Evolutionary conservation across 2,113 vertebrate species (phyloP).

Genomic region (Hydrolagus affinis): DNA sequence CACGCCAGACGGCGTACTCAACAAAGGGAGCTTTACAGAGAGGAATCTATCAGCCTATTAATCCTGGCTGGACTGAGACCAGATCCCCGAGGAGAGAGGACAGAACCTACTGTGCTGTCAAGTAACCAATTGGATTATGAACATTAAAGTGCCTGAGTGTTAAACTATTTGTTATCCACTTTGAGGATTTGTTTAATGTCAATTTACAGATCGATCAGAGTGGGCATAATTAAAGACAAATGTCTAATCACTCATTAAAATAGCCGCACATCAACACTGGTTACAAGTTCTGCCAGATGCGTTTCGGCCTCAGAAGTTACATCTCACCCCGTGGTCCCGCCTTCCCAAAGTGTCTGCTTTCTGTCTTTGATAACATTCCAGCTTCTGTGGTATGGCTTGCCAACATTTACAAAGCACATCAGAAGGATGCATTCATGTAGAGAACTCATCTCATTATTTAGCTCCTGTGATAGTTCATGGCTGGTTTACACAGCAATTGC

Average conservation of each 20-base stretch:
- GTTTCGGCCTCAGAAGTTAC: neutral
- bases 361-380: neutral
- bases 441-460: too few species aligned
- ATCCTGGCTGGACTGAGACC: neutral
- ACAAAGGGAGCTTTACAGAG: too few species aligned
- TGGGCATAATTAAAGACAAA: slow-evolving; percentile 22
- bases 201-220: slow-evolving; percentile 17
- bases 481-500: too few species aligned
- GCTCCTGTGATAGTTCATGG: too few species aligned
- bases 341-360: neutral
- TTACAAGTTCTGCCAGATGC: slow-evolving; percentile 18
- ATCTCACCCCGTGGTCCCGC: neutral
- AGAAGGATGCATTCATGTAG: too few species aligned
- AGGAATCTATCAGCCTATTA: neutral
- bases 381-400: neutral
- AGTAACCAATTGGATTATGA: neutral
- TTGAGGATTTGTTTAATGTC: slow-evolving; percentile 12
- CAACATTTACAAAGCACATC: neutral
- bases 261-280: neutral
- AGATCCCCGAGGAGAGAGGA: neutral
- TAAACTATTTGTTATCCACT: neutral
- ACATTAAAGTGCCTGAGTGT: neutral
- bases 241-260: slow-evolving; percentile 28
- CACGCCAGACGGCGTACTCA: too few species aligned
- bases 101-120: neutral